Evolutionary conservation across 2,797 vertebrate species (phyloP).

Genomic region (Moxostoma hubbsi): DNA sequence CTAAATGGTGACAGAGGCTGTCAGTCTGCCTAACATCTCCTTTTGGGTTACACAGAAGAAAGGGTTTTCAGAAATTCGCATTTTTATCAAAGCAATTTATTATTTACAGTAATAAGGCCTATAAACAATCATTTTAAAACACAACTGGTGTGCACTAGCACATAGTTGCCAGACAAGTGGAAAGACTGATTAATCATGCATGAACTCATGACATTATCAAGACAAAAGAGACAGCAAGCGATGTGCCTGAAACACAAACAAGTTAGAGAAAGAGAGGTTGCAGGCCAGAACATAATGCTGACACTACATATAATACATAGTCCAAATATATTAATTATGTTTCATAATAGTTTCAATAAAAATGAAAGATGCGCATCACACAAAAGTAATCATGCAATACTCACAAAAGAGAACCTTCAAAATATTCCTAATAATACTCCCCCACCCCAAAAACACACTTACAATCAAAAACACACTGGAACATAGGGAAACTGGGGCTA

Average conservation of each 20-base stretch:
- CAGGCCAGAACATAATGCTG: constrained; percentile 4
- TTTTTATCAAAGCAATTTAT: neutral
- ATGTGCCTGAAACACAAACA: neutral
- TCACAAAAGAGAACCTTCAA: no score
- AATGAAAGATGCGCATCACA: no score
- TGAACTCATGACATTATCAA: neutral
- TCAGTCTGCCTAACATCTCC: no score
- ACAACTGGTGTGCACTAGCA: no score
- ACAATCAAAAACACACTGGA: no score
- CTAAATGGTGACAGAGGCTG: no score
- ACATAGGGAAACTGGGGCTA: no score
- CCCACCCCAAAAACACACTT: no score
- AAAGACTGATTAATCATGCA: neutral
- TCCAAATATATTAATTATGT: neutral
- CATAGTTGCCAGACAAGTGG: neutral
- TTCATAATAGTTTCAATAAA: neutral
- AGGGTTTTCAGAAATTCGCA: no score
- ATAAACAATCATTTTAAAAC: neutral
- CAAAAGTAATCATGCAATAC: no score
- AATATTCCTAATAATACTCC: no score
- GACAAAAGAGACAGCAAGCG: constrained; percentile 3
- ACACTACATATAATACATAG: neutral
- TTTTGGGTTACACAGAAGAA: no score
- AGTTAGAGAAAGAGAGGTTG: neutral
- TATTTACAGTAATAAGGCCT: neutral